phyloP scores from a whole-genome alignment of 92 coral and sea anemone genomes.

The Ricordea florida region DNA sequence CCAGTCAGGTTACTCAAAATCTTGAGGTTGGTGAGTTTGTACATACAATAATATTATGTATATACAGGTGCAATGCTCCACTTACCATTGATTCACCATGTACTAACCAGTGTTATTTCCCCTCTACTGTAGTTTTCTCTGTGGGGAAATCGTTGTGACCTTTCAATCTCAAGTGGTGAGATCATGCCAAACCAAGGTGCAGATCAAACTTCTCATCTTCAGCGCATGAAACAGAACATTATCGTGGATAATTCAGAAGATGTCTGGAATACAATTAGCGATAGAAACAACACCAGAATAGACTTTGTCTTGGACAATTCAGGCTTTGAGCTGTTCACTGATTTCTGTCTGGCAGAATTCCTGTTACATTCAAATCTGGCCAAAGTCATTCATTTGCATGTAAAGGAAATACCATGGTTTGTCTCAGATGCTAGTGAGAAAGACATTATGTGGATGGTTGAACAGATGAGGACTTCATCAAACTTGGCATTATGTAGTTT shows the following conservation, averaged over 20 bases:
- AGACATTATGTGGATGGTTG: slow-evolving; percentile 78
- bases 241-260: slow-evolving; percentile 73
- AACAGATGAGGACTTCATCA: slow-evolving; percentile 64
- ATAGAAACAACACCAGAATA: slow-evolving; percentile 52
- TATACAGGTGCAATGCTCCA: no score
- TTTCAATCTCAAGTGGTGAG: slow-evolving; percentile 94
- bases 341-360: slow-evolving; percentile 92
- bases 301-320: slow-evolving; percentile 98
- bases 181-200: slow-evolving; percentile 51
- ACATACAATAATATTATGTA: no score
- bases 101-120: not conserved
- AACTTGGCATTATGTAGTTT: slow-evolving; percentile 59
- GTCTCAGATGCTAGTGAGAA: slow-evolving; percentile 85
- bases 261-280: slow-evolving; percentile 71
- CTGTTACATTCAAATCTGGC: slow-evolving; percentile 74
- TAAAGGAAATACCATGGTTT: slow-evolving; percentile 97
- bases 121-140: slow-evolving; percentile 72
- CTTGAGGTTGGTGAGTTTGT: no score
- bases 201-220: slow-evolving; percentile 66
- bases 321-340: slow-evolving; percentile 95
- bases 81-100: no score
- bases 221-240: slow-evolving; percentile 73
- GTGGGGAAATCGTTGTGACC: slow-evolving; percentile 99
- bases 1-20: no score
- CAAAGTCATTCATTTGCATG: slow-evolving; percentile 71